Evolutionary conservation across 2,113 vertebrate genomes (phyloP).

Genomic region (Scomber japonicus): DNA sequence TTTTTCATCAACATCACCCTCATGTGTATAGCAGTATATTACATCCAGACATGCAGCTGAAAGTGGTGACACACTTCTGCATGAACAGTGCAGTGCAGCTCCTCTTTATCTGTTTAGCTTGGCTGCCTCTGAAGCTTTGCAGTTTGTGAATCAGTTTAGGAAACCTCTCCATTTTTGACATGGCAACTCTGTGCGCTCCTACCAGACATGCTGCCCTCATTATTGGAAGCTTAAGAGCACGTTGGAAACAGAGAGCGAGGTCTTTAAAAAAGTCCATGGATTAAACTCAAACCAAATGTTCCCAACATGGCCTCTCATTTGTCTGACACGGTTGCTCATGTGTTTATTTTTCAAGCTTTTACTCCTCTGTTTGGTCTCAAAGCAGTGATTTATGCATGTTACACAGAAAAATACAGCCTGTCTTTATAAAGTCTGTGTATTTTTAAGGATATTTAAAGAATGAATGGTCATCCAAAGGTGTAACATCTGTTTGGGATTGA

Average conservation of each 20-base stretch:
- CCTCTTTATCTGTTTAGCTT: slow-evolving; percentile 36
- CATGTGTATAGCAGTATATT: neutral
- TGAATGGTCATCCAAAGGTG: slow-evolving; percentile 1
- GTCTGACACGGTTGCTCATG: neutral
- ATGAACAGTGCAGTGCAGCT: slow-evolving; percentile 1
- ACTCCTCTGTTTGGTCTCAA: slow-evolving; percentile 52
- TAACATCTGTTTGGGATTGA: slow-evolving; percentile 58
- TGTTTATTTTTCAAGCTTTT: slow-evolving; percentile 50
- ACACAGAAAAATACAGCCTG: neutral
- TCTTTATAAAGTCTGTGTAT: slow-evolving; percentile 32
- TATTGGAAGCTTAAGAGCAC: slow-evolving; percentile 55
- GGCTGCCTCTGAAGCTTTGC: slow-evolving; percentile 20
- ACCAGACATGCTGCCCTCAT: slow-evolving; percentile 39
- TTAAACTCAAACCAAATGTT: slow-evolving; percentile 71
- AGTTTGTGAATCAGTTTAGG: slow-evolving; percentile 41
- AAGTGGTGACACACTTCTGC: slow-evolving; percentile 27
- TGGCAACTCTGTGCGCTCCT: slow-evolving; percentile 29
- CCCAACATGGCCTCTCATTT: slow-evolving; percentile 4
- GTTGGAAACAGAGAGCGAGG: slow-evolving; percentile 18
- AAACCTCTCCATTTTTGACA: slow-evolving; percentile 27
- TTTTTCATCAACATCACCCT: slow-evolving; percentile 5
- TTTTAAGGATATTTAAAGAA: slow-evolving; percentile 40
- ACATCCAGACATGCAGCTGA: neutral
- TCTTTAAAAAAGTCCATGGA: slow-evolving; percentile 32
- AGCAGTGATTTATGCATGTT: slow-evolving; percentile 25